Conservation (phyloP, 2,888 invertebrate genomes). For the Linnaemya vulpina region DNA sequence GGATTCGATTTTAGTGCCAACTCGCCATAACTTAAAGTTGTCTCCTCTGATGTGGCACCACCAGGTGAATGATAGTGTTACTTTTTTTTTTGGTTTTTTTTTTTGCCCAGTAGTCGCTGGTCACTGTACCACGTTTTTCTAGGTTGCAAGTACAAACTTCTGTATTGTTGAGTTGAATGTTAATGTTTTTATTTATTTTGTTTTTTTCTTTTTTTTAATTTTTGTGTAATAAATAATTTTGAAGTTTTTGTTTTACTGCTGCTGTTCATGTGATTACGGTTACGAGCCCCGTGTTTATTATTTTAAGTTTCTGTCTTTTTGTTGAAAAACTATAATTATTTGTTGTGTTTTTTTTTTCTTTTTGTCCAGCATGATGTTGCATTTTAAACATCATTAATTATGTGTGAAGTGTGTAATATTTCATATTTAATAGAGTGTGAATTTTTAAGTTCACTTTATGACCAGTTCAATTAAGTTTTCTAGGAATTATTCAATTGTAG, state of each 20-base stretch:
- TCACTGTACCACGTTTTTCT: constrained; percentile 36
- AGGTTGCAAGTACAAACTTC: constrained; percentile 34
- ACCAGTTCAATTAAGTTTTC: constrained; percentile 65
- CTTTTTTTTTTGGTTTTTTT: too few relatives aligned
- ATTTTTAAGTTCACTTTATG: constrained; percentile 58
- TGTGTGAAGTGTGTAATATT: constrained; percentile 67
- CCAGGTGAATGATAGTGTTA: constrained; percentile 58
- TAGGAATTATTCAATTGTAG: constrained; percentile 62
- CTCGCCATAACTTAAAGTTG: constrained; percentile 49
- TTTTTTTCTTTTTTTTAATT: constrained; percentile 30
- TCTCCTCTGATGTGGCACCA: constrained; percentile 47
- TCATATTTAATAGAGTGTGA: constrained; percentile 71
- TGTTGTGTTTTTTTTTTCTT: constrained; percentile 14
- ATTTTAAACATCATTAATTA: constrained; percentile 71
- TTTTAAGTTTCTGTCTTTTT: constrained; percentile 38
- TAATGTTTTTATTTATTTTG: constrained; percentile 42
- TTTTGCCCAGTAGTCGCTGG: constrained; percentile 39
- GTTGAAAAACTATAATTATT: constrained; percentile 51
- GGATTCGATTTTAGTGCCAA: constrained; percentile 58
- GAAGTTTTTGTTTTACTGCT: constrained; percentile 52
- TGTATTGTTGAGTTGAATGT: constrained; percentile 57
- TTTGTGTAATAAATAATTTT: constrained; percentile 69
- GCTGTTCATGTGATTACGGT: constrained; percentile 52
- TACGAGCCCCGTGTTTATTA: constrained; percentile 23
- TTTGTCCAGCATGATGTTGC: constrained; percentile 63